Evolutionary conservation across 2,888 invertebrate genomes (phyloP).

Genomic region (Noctua janthina): DNA sequence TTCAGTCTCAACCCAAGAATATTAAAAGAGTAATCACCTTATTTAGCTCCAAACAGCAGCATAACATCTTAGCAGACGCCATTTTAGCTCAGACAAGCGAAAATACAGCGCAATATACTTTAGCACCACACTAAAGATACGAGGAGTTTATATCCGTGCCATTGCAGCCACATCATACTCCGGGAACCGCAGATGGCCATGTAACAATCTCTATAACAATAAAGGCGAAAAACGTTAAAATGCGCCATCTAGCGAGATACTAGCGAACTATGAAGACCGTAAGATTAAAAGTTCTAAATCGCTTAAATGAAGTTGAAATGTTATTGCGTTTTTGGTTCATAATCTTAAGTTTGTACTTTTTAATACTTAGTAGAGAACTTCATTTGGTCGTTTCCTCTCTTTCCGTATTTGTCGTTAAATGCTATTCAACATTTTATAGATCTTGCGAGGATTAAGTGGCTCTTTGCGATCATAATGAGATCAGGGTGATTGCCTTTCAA

Average conservation of each 20-base stretch:
- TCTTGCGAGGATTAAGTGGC: background rate
- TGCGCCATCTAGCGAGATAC: slow-evolving; percentile 43
- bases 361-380: background rate
- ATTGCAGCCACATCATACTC: slow-evolving; percentile 56
- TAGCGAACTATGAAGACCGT: slow-evolving; percentile 22
- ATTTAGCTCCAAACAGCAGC: slow-evolving; percentile 45
- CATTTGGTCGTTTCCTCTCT: background rate
- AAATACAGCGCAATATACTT: slow-evolving; percentile 61
- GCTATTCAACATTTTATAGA: background rate
- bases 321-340: background rate
- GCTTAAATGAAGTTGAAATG: slow-evolving; percentile 5
- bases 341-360: too few relatives aligned
- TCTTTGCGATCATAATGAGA: background rate
- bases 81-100: slow-evolving; percentile 60
- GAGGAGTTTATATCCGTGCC: slow-evolving; percentile 60
- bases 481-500: background rate
- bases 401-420: background rate
- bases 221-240: slow-evolving; percentile 50
- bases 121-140: slow-evolving; percentile 62
- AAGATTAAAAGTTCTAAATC: slow-evolving; percentile 21
- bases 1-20: background rate
- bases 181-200: slow-evolving; percentile 57
- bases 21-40: slow-evolving; percentile 43
- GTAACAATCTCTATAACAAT: slow-evolving; percentile 63
- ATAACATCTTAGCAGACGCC: slow-evolving; percentile 57